Conservation (phyloP, 2,113 vertebrate genomes). For the Nycticebus coucang region DNA sequence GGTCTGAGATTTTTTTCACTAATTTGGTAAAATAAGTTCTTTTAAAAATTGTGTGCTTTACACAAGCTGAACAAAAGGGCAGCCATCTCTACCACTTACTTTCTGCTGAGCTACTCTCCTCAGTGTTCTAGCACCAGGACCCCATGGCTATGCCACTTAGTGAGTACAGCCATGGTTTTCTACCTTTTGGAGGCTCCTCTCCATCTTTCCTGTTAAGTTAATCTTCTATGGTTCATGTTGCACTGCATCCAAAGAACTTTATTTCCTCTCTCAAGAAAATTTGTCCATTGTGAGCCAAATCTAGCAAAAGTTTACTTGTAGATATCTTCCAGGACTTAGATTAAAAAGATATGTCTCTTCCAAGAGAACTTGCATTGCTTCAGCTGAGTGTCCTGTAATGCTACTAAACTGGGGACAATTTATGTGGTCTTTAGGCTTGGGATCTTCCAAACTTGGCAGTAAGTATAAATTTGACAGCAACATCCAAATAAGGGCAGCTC, state of each 20-base stretch:
- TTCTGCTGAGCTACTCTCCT: background rate
- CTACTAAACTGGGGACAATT: background rate
- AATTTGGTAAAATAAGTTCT: background rate
- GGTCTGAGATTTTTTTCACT: background rate
- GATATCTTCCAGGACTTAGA: background rate
- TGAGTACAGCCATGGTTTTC: background rate
- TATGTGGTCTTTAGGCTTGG: background rate
- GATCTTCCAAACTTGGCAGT: background rate
- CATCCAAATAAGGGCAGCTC: background rate
- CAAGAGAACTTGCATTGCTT: background rate
- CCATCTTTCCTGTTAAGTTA: background rate
- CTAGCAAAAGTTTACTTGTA: background rate
- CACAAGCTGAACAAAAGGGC: background rate
- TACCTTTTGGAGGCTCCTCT: background rate
- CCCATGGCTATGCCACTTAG: background rate
- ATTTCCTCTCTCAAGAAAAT: background rate
- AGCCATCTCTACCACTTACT: background rate
- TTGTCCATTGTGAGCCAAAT: background rate
- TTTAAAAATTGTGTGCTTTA: conserved; percentile 14
- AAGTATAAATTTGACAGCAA: background rate
- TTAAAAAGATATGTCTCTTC: background rate
- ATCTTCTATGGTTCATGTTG: background rate
- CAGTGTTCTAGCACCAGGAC: background rate
- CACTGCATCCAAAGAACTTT: background rate
- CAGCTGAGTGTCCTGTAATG: background rate